phyloP scores from a whole-genome alignment of 2,888 invertebrate species.

The Morinoia aosen region DNA sequence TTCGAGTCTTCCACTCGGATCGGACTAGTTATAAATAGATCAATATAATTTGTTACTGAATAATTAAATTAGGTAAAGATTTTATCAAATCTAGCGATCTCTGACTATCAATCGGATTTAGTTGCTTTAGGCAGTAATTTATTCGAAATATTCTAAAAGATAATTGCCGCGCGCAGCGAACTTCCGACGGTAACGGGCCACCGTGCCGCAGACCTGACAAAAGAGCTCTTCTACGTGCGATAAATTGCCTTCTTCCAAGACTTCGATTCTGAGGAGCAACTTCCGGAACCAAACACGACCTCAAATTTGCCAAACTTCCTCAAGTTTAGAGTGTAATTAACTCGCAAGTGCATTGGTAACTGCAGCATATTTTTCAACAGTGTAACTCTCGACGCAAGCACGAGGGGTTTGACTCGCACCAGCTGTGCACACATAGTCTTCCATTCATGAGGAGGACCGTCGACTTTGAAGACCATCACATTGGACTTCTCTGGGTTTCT shows the following conservation, averaged over 20 bases:
- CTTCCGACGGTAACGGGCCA: background rate
- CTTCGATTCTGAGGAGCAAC: background rate
- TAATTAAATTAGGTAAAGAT: background rate
- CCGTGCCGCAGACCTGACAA: background rate
- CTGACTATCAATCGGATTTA: background rate
- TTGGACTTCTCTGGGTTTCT: constrained; percentile 49
- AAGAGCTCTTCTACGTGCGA: background rate
- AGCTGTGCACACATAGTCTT: constrained; percentile 32
- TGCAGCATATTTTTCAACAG: background rate
- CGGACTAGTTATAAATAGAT: too few species aligned
- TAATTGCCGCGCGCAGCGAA: background rate
- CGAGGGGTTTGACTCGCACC: background rate
- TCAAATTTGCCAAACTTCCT: background rate
- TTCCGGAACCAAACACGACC: background rate
- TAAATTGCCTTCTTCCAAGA: background rate
- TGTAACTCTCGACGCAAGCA: background rate
- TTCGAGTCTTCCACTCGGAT: too few species aligned
- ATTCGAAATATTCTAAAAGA: background rate
- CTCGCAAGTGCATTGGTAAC: background rate
- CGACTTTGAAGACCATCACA: constrained; percentile 39
- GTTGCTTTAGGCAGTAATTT: background rate
- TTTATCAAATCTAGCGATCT: background rate
- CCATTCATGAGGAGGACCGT: constrained; percentile 37
- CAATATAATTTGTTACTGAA: too few species aligned
- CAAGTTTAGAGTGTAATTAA: background rate